phyloP scores from a whole-genome alignment of 2,113 vertebrate genomes.

The Daphoenositta chrysoptera region DNA sequence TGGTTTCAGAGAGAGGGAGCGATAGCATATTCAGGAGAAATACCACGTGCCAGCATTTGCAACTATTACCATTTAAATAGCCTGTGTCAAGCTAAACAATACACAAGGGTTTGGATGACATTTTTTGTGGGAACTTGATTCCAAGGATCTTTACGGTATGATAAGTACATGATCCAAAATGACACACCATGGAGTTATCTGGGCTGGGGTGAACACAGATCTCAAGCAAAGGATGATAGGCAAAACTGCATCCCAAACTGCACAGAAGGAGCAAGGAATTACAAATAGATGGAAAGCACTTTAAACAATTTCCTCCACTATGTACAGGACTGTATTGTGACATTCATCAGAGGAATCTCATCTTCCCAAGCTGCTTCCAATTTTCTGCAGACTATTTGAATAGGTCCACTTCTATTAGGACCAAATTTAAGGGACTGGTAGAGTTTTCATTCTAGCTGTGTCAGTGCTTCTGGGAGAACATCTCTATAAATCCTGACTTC shows the following conservation, averaged over 20 bases:
- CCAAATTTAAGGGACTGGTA: neutral
- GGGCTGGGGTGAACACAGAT: neutral
- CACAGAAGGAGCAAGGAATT: neutral
- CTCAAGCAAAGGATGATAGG: neutral
- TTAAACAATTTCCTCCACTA: neutral
- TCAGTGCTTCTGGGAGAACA: neutral
- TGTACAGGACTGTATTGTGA: neutral
- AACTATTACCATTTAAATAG: conserved; percentile 63
- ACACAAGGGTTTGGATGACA: neutral
- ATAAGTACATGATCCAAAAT: neutral
- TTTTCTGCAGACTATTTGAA: neutral
- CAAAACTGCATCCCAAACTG: neutral
- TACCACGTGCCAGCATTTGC: neutral
- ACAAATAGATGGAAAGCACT: neutral
- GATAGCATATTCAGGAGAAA: neutral
- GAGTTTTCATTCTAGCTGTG: neutral
- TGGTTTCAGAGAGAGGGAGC: neutral
- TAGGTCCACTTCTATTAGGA: neutral
- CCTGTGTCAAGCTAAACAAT: conserved; percentile 27
- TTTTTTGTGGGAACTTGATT: conserved; percentile 23
- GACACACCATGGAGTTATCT: neutral
- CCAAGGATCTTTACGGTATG: neutral
- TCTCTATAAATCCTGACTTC: neutral
- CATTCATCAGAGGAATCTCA: conserved; percentile 29
- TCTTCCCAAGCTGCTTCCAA: neutral